Evolutionary conservation across 1,140 invertebrate genomes (phyloP).

Genomic region (Elymnias hypermnestra): DNA sequence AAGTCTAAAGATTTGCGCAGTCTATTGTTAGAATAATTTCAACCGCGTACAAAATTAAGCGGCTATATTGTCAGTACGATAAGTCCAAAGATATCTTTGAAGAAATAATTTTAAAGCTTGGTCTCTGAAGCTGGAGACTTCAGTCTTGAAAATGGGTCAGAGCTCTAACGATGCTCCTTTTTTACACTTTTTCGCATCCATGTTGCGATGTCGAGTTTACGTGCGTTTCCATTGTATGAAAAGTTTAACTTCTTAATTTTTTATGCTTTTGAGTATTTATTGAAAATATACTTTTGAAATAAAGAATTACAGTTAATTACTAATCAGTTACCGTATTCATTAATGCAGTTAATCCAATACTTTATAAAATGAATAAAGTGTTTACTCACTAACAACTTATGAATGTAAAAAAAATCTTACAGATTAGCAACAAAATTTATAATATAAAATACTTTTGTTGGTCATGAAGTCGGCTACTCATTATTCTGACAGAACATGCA

Average conservation of each 20-base stretch:
- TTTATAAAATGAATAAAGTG: too few species aligned
- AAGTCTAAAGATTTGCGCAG: not conserved
- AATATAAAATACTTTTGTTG: too few species aligned
- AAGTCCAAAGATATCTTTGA: slow-evolving; percentile 22
- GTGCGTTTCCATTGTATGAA: not conserved
- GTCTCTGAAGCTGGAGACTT: slow-evolving; percentile 4
- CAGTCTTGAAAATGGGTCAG: slow-evolving; percentile 41
- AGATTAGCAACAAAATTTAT: too few species aligned
- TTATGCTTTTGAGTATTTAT: not conserved
- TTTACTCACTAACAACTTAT: too few species aligned
- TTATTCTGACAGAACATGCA: too few species aligned
- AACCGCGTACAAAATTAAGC: slow-evolving; percentile 11
- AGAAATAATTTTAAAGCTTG: slow-evolving; percentile 10
- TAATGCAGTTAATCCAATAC: too few species aligned
- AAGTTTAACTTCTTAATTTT: not conserved
- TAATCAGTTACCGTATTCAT: too few species aligned
- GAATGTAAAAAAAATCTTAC: too few species aligned
- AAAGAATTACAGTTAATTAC: too few species aligned
- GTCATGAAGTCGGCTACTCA: too few species aligned
- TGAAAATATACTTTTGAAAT: too few species aligned
- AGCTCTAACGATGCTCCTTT: slow-evolving; percentile 46
- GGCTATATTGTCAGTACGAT: slow-evolving; percentile 14
- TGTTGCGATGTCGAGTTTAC: slow-evolving; percentile 22
- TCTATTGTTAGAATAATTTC: slow-evolving; percentile 5
- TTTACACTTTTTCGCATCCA: slow-evolving; percentile 33